Percentiles rank a stretch among this genome's conserved stretches.
phyloP scores from a whole-genome alignment of 2,888 invertebrate species.

The Lordiphosa fenestrarum region DNA sequence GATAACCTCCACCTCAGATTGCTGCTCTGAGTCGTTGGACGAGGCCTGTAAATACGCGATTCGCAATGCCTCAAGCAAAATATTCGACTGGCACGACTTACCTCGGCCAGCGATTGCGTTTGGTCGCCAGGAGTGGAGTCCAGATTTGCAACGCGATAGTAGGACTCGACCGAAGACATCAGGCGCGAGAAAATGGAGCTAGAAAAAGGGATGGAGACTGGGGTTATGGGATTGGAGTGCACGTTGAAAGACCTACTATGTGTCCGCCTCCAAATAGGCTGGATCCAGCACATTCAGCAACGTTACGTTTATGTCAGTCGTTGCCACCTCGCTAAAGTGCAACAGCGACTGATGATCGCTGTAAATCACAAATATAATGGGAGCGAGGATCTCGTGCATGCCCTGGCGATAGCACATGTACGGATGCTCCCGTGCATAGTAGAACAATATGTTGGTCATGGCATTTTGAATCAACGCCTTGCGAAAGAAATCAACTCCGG shows the following conservation, averaged over 20 bases:
- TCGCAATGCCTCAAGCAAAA: not conserved
- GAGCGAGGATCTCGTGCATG: slow-evolving; percentile 93
- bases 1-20: slow-evolving; percentile 83
- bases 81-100: slow-evolving; percentile 10
- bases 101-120: slow-evolving; percentile 36
- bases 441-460: slow-evolving; percentile 85
- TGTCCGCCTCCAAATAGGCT: slow-evolving; percentile 88
- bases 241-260: slow-evolving; percentile 83
- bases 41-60: not conserved
- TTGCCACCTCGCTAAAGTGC: slow-evolving; percentile 82
- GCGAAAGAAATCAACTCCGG: slow-evolving; percentile 90
- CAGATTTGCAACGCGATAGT: slow-evolving; percentile 84
- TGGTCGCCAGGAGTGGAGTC: slow-evolving; percentile 67
- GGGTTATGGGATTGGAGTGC: too few species aligned
- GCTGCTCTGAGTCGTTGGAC: slow-evolving; percentile 17
- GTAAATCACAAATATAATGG: slow-evolving; percentile 88
- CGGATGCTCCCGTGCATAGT: slow-evolving; percentile 85
- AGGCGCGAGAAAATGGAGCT: slow-evolving; percentile 84
- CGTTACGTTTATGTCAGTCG: slow-evolving; percentile 80
- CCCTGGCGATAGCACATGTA: slow-evolving; percentile 90
- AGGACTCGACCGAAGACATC: slow-evolving; percentile 84
- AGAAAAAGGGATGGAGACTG: slow-evolving; percentile 34
- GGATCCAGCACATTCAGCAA: slow-evolving; percentile 85
- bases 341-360: slow-evolving; percentile 87
- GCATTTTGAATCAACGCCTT: slow-evolving; percentile 85